Percentiles rank a stretch among this genome's conserved stretches.
Evolutionary conservation across 2,888 invertebrate genomes (phyloP).

Genomic region (Sphaeridia pumilis): DNA sequence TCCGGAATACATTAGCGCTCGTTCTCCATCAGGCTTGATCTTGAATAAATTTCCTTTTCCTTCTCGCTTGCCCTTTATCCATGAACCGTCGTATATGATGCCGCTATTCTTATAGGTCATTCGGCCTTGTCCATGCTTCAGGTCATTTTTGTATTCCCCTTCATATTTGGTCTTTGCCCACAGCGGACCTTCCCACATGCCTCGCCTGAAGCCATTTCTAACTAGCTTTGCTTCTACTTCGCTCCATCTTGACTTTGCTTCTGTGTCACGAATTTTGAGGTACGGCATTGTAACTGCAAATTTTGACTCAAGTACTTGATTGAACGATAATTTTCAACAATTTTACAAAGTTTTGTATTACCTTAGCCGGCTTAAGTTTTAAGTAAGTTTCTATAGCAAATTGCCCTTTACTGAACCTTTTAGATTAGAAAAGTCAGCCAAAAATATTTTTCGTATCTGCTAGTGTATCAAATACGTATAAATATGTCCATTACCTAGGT

Average conservation of each 20-base stretch:
- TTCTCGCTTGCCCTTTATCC: slow-evolving; percentile 44
- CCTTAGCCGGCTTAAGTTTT: too few species aligned
- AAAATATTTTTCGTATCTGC: too few species aligned
- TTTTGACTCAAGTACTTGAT: background rate
- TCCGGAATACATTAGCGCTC: slow-evolving; percentile 26
- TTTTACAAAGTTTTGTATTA: too few species aligned
- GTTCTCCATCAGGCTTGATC: slow-evolving; percentile 13
- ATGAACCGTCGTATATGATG: slow-evolving; percentile 52
- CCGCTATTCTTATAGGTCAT: slow-evolving; percentile 45
- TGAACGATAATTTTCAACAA: background rate
- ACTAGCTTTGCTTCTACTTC: slow-evolving; percentile 14
- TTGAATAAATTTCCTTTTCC: slow-evolving; percentile 44
- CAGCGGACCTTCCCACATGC: slow-evolving; percentile 19
- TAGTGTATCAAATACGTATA: too few species aligned
- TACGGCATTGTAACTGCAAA: background rate
- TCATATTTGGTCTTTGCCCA: slow-evolving; percentile 12
- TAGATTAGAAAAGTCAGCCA: too few species aligned
- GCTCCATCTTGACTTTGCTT: background rate
- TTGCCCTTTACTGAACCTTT: too few species aligned
- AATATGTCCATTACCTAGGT: too few species aligned
- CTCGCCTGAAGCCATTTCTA: slow-evolving; percentile 30
- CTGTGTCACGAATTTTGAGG: background rate
- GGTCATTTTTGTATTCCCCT: slow-evolving; percentile 29
- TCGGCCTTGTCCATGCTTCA: slow-evolving; percentile 28
- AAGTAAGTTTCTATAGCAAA: too few species aligned